Evolutionary conservation across 2,797 vertebrate genomes (phyloP).

Genomic region (Amazona finschi): DNA sequence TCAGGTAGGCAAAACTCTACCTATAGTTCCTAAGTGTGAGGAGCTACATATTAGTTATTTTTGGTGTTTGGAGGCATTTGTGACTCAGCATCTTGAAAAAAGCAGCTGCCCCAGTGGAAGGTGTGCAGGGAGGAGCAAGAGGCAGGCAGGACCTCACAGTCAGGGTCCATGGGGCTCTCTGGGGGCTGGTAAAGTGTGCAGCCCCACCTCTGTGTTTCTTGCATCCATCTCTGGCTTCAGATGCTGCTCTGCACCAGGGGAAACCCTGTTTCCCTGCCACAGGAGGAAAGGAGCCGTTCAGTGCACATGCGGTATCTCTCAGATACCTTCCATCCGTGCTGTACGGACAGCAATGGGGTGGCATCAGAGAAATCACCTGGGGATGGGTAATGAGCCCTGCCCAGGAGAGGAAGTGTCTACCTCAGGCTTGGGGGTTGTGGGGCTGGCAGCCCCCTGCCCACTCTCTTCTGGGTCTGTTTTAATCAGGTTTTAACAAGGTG

Average conservation of each 20-base stretch:
- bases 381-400: neutral
- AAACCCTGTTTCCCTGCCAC: fast-evolving
- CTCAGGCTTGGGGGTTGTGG: neutral
- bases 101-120: neutral
- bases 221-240: neutral
- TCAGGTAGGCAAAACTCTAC: neutral
- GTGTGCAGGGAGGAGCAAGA: neutral
- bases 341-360: fast-evolving
- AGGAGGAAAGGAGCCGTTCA: neutral
- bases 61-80: neutral
- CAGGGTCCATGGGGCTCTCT: fast-evolving
- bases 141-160: neutral
- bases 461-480: neutral
- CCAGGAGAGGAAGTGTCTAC: neutral
- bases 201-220: neutral
- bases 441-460: neutral
- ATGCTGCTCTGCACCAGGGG: neutral
- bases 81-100: neutral
- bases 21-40: neutral
- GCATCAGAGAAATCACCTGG: neutral
- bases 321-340: fast-evolving
- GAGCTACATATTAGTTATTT: neutral
- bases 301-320: neutral
- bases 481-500: neutral
- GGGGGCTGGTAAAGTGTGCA: neutral